A percentile compares a stretch with the other conserved stretches of the same genome.
These are phyloP conservation scores for Choloepus hoffmanni DNA, from an alignment of 2,113 vertebrate species.

Conservation along the genomic window DNA sequence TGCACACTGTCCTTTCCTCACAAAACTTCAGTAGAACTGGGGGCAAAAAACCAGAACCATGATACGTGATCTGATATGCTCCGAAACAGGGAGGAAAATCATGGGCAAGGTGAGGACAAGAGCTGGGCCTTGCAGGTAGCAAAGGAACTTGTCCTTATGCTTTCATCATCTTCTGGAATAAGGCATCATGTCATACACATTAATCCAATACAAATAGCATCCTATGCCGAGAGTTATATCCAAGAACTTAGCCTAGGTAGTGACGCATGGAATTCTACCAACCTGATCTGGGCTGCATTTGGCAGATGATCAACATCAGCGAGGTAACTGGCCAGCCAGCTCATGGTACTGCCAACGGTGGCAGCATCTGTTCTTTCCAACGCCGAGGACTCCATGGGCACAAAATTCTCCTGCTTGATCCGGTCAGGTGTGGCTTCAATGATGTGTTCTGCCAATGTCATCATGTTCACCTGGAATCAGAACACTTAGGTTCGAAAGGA, in stretches of 20 bases:
- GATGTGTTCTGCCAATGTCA: conserved; percentile 98
- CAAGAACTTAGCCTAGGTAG: too few relatives aligned
- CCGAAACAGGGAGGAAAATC: fast-evolving
- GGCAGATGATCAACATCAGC: conserved; percentile 97
- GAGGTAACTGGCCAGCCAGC: conserved; percentile 99
- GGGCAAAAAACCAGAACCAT: fast-evolving
- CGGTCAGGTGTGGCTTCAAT: conserved; percentile 98
- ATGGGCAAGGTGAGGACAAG: fast-evolving
- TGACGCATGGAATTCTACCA: neutral
- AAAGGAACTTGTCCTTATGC: fast-evolving
- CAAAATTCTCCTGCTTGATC: conserved; percentile 97
- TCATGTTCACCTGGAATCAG: conserved; percentile 94
- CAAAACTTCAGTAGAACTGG: fast-evolving
- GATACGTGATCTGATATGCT: fast-evolving
- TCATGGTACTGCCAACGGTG: conserved; percentile 96
- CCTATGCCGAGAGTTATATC: neutral
- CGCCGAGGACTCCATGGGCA: conserved; percentile 89
- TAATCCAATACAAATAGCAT: neutral
- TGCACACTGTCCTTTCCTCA: neutral
- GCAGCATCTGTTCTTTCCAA: conserved; percentile 88
- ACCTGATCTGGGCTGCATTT: conserved; percentile 95
- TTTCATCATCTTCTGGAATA: neutral
- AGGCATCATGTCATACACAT: neutral
- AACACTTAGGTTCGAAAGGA: neutral
- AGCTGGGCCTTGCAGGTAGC: neutral